phyloP scores from a whole-genome alignment of 2,113 vertebrate genomes.

The Mustela nigripes region DNA sequence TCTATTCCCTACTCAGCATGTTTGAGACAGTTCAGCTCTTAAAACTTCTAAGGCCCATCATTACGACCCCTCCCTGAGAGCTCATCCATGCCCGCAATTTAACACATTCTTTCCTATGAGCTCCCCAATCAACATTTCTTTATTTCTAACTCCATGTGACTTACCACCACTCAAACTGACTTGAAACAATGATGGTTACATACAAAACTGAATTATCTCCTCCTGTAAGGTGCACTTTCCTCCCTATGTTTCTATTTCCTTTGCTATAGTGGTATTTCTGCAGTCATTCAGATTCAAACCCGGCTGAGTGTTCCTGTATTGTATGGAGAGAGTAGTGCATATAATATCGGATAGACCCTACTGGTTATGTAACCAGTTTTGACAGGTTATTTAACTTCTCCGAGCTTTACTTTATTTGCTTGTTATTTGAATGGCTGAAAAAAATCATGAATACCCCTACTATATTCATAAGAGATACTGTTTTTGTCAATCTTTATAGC shows the following conservation, averaged over 20 bases:
- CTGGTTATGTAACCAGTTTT: neutral
- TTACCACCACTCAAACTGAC: neutral
- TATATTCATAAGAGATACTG: neutral
- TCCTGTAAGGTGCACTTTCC: neutral
- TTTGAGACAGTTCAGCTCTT: slow-evolving; percentile 53
- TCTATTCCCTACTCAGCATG: slow-evolving; percentile 28
- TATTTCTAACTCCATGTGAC: slow-evolving; percentile 5
- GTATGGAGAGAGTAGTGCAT: neutral
- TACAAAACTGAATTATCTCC: slow-evolving; percentile 36
- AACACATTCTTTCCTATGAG: slow-evolving; percentile 37
- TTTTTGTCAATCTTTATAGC: slow-evolving; percentile 19
- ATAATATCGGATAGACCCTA: slow-evolving; percentile 27
- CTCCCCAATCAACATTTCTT: slow-evolving; percentile 14
- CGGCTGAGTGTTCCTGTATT: neutral
- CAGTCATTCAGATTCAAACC: neutral
- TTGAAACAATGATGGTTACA: slow-evolving; percentile 39
- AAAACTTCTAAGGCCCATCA: slow-evolving; percentile 23
- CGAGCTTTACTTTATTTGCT: neutral
- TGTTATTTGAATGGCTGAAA: slow-evolving; percentile 29
- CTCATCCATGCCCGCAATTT: neutral
- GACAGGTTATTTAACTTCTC: slow-evolving; percentile 31
- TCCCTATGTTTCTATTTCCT: neutral
- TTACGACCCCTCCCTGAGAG: neutral
- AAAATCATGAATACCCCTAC: slow-evolving; percentile 29
- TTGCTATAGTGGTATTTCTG: neutral